These are phyloP conservation scores for Amazona vittata DNA, from an alignment of 2,113 vertebrate species.

Conservation along the genomic window DNA sequence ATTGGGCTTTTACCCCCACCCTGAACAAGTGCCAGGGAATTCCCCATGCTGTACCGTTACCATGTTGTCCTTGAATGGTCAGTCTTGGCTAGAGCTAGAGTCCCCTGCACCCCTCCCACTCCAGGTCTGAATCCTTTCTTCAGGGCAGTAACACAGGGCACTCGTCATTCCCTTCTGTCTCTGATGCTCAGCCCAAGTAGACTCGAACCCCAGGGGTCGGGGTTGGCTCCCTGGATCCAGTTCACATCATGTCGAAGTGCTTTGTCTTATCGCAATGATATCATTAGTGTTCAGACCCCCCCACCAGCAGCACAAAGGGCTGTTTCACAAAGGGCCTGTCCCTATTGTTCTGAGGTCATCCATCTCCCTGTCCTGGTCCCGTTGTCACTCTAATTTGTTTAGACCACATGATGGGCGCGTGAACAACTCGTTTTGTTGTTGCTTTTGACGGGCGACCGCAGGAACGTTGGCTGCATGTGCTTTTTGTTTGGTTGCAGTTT, in stretches of 20 bases:
- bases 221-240: background rate
- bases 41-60: background rate
- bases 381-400: slow-evolving; percentile 60
- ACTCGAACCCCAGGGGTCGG: background rate
- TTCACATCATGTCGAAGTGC: background rate
- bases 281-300: background rate
- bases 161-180: background rate
- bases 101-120: background rate
- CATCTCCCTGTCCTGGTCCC: slow-evolving; percentile 23
- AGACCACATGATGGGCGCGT: slow-evolving; percentile 6
- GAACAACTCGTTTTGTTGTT: slow-evolving; percentile 42
- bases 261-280: background rate
- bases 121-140: background rate
- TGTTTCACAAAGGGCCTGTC: background rate
- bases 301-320: background rate
- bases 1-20: background rate
- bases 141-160: background rate
- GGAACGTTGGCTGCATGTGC: slow-evolving; percentile 51
- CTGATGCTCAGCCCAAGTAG: background rate
- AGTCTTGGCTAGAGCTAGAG: background rate
- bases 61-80: background rate
- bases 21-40: background rate
- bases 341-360: slow-evolving; percentile 43
- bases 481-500: slow-evolving; percentile 57
- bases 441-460: slow-evolving; percentile 15